phyloP scores from a whole-genome alignment of 2,113 vertebrate genomes.

The Calonectris borealis region DNA sequence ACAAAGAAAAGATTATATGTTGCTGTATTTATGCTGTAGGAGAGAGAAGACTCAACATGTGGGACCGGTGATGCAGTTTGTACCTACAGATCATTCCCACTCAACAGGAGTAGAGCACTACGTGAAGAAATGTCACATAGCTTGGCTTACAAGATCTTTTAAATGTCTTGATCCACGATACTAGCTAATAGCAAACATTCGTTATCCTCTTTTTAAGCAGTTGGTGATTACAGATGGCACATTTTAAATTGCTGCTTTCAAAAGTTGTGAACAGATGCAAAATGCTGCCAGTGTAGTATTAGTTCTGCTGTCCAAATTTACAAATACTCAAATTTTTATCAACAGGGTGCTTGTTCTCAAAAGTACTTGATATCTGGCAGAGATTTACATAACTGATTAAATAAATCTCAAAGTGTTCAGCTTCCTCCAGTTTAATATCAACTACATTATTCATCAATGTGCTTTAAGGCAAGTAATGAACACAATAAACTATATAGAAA shows the following conservation, averaged over 20 bases:
- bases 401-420: background rate
- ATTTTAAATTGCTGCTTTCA: conserved; percentile 10
- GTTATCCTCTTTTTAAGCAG: background rate
- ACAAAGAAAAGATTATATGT: background rate
- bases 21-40: background rate
- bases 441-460: background rate
- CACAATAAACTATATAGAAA: background rate
- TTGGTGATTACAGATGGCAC: conserved; percentile 28
- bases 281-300: background rate
- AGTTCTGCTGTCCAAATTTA: background rate
- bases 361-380: background rate
- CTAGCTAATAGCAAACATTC: background rate
- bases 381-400: background rate
- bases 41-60: background rate
- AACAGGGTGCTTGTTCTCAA: background rate
- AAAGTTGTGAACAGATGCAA: background rate
- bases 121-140: background rate
- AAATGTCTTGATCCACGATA: background rate
- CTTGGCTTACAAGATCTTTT: background rate
- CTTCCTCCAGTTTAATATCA: background rate
- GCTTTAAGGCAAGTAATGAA: background rate
- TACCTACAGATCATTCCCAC: background rate
- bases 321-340: background rate
- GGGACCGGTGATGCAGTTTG: background rate
- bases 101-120: background rate